phyloP scores from a whole-genome alignment of 2,797 vertebrate genomes.

The Cynopterus sphinx region DNA sequence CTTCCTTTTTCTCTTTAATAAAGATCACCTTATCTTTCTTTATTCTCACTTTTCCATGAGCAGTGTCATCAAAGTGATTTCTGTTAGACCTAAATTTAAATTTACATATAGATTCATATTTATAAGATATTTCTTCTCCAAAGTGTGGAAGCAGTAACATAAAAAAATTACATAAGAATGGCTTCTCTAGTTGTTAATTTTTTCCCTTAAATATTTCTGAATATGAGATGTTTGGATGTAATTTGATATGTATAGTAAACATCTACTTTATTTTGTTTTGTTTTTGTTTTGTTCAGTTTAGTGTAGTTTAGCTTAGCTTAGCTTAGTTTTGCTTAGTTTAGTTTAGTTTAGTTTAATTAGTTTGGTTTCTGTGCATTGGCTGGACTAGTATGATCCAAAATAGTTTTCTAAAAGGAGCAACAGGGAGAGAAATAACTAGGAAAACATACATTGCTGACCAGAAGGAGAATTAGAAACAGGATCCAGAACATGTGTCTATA shows the following conservation, averaged over 20 bases:
- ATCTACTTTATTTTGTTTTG: background rate
- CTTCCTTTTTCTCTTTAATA: background rate
- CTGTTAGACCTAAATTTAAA: background rate
- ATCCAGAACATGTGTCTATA: background rate
- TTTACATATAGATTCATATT: background rate
- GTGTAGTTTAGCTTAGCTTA: too few relatives aligned
- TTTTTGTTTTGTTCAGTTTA: too few relatives aligned
- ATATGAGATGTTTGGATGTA: background rate
- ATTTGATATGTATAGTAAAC: background rate
- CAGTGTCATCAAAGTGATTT: background rate
- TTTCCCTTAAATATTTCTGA: background rate
- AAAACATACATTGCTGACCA: background rate
- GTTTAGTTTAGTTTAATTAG: too few relatives aligned
- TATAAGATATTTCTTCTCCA: background rate
- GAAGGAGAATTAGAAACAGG: background rate
- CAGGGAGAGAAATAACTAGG: background rate
- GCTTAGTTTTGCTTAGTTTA: too few relatives aligned
- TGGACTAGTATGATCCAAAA: background rate
- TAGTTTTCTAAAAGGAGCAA: background rate
- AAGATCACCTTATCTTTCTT: background rate
- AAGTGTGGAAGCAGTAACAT: background rate
- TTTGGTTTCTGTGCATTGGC: background rate
- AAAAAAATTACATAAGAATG: background rate
- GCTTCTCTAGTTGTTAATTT: background rate
- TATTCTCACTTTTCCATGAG: background rate